Percentiles rank a stretch among this genome's conserved stretches.
Conservation (phyloP, 2,797 vertebrate species). For the Chrysocyon brachyurus region DNA sequence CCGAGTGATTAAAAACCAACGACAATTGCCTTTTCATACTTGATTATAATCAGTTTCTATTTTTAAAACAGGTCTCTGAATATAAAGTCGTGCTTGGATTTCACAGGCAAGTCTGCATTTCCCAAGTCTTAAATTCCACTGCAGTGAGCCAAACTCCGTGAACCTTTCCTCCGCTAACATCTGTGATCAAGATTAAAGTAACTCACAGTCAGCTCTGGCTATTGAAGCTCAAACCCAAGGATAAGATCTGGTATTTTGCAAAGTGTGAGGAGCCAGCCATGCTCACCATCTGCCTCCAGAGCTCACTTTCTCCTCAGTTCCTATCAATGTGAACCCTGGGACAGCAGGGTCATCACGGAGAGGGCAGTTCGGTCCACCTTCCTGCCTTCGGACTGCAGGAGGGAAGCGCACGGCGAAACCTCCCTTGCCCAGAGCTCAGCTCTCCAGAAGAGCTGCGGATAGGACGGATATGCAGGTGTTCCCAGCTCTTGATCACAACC, state of each 20-base stretch:
- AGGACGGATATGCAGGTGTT: fast-evolving
- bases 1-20: not conserved
- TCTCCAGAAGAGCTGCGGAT: not conserved
- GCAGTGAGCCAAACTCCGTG: not conserved
- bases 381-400: not conserved
- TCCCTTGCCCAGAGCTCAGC: fast-evolving
- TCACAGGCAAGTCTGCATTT: not conserved
- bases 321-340: not conserved
- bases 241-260: not conserved
- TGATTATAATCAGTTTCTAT: constrained; percentile 53
- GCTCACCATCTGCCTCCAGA: not conserved
- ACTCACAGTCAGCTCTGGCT: not conserved
- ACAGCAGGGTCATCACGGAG: not conserved
- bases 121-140: constrained; percentile 42
- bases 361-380: not conserved
- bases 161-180: not conserved
- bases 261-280: not conserved
- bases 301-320: not conserved
- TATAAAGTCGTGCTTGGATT: constrained; percentile 15
- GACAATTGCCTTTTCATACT: constrained; percentile 31
- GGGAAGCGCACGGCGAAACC: not conserved
- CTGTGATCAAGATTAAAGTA: constrained; percentile 61
- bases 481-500: not conserved
- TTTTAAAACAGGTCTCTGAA: constrained; percentile 46
- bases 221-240: not conserved